Evolutionary conservation across 2,888 invertebrate species (phyloP).

Genomic region (Tetragonula carbonaria): DNA sequence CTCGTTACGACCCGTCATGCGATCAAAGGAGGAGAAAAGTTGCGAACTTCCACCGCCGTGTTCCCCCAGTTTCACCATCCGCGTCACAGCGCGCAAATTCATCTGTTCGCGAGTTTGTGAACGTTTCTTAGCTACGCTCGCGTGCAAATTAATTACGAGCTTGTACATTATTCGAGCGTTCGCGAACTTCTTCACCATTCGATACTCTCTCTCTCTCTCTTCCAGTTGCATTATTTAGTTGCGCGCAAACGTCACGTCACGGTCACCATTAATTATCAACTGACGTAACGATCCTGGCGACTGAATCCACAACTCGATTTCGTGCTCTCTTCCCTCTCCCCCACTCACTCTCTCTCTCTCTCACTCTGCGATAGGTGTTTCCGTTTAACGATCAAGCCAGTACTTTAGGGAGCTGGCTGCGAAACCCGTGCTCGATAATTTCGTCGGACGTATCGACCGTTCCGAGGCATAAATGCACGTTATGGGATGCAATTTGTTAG

Average conservation of each 20-base stretch:
- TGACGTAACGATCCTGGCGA: slow-evolving; percentile 73
- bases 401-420: slow-evolving; percentile 58
- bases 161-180: slow-evolving; percentile 76
- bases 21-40: neutral
- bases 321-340: slow-evolving; percentile 19
- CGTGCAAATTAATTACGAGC: slow-evolving; percentile 77
- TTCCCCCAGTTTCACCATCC: slow-evolving; percentile 13
- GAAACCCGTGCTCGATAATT: slow-evolving; percentile 65
- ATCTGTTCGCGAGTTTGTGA: slow-evolving; percentile 17
- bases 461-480: slow-evolving; percentile 57
- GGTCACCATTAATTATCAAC: slow-evolving; percentile 76
- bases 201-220: neutral
- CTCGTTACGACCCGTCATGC: slow-evolving; percentile 9
- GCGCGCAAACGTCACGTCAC: slow-evolving; percentile 61
- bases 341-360: neutral
- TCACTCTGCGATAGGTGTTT: slow-evolving; percentile 53
- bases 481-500: slow-evolving; percentile 61
- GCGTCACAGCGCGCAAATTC: slow-evolving; percentile 4
- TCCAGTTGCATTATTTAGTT: slow-evolving; percentile 30
- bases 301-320: slow-evolving; percentile 63
- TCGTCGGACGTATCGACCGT: slow-evolving; percentile 63
- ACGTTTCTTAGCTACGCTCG: slow-evolving; percentile 75
- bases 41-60: neutral
- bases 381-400: slow-evolving; percentile 65
- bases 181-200: slow-evolving; percentile 41